Evolutionary conservation across 2,888 invertebrate genomes (phyloP), one percentile per base, ranked within the genome.

Genomic region (Busseola fusca): DNA sequence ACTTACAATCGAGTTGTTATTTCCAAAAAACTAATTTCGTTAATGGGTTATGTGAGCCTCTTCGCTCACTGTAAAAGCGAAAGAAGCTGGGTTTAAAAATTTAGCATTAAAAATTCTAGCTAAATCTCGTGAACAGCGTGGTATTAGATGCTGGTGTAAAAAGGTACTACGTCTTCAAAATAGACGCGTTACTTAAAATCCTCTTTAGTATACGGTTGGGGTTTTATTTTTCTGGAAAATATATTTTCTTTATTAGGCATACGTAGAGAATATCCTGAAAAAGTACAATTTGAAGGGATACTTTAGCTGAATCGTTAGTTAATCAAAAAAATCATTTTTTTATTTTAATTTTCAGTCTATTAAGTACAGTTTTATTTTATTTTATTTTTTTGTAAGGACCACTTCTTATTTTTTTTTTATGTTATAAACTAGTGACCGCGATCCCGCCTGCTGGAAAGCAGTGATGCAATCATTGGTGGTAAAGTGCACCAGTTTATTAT

Each of bases 11-110:
- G n/a, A 45, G 52, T 50, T n/a, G 30, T 48, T 42, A 58, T 59
- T 62, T 30, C 4, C n/a, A 74, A 76, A 65, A 80, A 69, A n/a
- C 73, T 76, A 78, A 78, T 83, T 76, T 72, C 18, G 52, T 40
- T 81, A 83, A 81, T 83, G 63, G 65, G 34, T 70, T 72, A 42
- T 52, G 21, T 69, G 72, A 78, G 64, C 34, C 52, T 42, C 57
- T 45, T 69, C 57, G 54, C 66, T 72, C 54, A 58, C 62, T 25
- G 54, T 50, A 40, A 64, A 70, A 70, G 34, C 67, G 7, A 64
- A 69, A 68, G 63, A 64, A 56, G 60, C 50, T 25, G 57, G 80
- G 18, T 74, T 78, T 65, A 58, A 83, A 74, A 70, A 45, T 69
- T 48, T 59, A 72, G 56, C 56, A 18, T 75, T 67, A 69, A 75